Percentiles rank a stretch among this genome's conserved stretches.
Conservation (phyloP, 2,888 invertebrate species). For the Drosophila maculinotata region DNA sequence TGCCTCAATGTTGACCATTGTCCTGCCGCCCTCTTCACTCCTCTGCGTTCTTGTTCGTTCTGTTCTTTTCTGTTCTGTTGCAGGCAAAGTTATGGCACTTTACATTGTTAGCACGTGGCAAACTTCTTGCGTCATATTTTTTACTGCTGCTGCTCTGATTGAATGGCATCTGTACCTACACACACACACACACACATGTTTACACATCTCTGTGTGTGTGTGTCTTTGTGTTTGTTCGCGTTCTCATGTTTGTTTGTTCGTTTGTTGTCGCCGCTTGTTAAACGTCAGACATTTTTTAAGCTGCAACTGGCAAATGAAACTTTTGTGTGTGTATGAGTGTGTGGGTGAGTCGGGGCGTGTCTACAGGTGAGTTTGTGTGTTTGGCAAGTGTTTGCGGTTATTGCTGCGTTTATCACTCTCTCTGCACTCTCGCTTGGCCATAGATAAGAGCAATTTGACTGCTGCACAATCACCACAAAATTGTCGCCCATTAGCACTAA, state of each 20-base stretch:
- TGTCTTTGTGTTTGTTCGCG: constrained; percentile 9
- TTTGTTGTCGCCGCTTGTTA: constrained; percentile 53
- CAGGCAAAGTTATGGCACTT: constrained; percentile 62
- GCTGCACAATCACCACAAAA: constrained; percentile 41
- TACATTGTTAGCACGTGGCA: constrained; percentile 60
- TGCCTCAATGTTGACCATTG: constrained; percentile 1
- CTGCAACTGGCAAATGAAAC: constrained; percentile 50
- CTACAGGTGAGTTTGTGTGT: too few species aligned
- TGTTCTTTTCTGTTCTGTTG: not conserved
- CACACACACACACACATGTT: constrained; percentile 11
- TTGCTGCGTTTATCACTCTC: constrained; percentile 26
- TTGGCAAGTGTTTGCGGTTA: constrained; percentile 47
- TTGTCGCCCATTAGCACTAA: constrained; percentile 50
- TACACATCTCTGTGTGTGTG: constrained; percentile 1
- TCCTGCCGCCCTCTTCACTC: constrained; percentile 4
- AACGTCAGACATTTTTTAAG: constrained; percentile 51
- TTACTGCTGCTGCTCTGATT: constrained; percentile 50
- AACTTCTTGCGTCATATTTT: constrained; percentile 41
- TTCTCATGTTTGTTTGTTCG: constrained; percentile 50
- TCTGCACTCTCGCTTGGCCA: constrained; percentile 35
- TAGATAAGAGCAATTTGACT: constrained; percentile 48
- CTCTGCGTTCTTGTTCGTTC: too few species aligned
- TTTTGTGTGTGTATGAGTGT: constrained; percentile 6
- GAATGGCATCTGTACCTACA: constrained; percentile 47
- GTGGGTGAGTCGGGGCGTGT: constrained; percentile 2